These are phyloP conservation scores for Odontomachus brunneus DNA, from an alignment of 1,140 invertebrate species.

Conservation along the genomic window DNA sequence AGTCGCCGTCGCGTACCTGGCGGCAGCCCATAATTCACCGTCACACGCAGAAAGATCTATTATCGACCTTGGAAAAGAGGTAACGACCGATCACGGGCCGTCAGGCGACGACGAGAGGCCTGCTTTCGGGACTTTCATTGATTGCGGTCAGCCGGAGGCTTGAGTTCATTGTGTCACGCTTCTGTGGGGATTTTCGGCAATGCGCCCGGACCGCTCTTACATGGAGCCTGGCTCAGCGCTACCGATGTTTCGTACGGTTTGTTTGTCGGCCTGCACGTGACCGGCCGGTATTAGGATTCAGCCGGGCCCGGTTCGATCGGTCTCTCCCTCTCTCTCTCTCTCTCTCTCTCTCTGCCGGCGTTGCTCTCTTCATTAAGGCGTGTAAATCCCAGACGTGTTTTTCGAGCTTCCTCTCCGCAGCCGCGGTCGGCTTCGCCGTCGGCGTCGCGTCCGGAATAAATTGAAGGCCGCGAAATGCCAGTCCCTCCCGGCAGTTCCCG, in stretches of 20 bases:
- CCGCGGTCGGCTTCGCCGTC: slow-evolving; percentile 21
- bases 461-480: slow-evolving; percentile 50
- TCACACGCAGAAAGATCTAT: slow-evolving; percentile 30
- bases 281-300: slow-evolving; percentile 79
- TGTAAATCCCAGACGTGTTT: slow-evolving; percentile 19
- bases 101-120: slow-evolving; percentile 27
- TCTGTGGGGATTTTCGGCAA: slow-evolving; percentile 66
- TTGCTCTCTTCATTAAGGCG: slow-evolving; percentile 70
- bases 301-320: slow-evolving; percentile 72
- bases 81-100: neutral
- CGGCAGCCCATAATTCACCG: neutral
- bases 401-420: neutral
- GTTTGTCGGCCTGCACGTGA: slow-evolving; percentile 80
- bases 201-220: slow-evolving; percentile 38
- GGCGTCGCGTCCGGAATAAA: slow-evolving; percentile 41
- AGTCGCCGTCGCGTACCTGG: neutral
- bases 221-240: slow-evolving; percentile 45
- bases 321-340: neutral
- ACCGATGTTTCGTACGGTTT: slow-evolving; percentile 67
- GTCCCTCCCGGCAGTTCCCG: slow-evolving; percentile 27
- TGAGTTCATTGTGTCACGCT: slow-evolving; percentile 75
- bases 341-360: neutral
- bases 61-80: slow-evolving; percentile 41
- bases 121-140: slow-evolving; percentile 75
- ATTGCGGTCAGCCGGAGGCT: slow-evolving; percentile 77